phyloP scores from a whole-genome alignment of 2,797 vertebrate species.

The Trichosurus vulpecula region DNA sequence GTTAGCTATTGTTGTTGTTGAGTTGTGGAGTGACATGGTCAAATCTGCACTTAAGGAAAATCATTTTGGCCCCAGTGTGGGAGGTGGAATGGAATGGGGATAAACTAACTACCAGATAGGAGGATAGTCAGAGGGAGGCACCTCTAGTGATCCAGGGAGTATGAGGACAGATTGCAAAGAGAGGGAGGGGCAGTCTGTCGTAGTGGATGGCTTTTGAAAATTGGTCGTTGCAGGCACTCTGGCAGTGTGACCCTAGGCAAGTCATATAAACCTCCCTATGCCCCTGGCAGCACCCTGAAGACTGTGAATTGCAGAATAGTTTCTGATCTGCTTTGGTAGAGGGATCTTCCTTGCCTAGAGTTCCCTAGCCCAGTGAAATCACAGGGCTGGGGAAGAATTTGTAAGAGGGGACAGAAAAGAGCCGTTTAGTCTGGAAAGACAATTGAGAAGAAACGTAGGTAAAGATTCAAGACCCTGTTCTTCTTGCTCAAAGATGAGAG shows the following conservation, averaged over 20 bases:
- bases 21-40: not conserved
- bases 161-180: not conserved
- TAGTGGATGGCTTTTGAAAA: not conserved
- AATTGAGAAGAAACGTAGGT: not conserved
- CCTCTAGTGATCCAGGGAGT: not conserved
- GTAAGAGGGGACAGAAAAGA: not conserved
- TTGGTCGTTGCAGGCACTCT: not conserved
- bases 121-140: not conserved
- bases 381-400: not conserved
- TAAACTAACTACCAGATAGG: not conserved
- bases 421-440: not conserved
- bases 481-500: not conserved
- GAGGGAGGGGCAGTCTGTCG: not conserved
- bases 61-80: not conserved
- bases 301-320: not conserved
- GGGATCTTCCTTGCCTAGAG: not conserved
- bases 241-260: not conserved
- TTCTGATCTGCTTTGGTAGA: not conserved
- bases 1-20: not conserved
- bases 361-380: not conserved
- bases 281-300: not conserved
- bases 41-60: not conserved
- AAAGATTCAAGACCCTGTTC: not conserved
- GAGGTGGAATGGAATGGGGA: not conserved
- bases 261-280: not conserved